Evolutionary conservation across 1,140 invertebrate species (phyloP), one percentile per base, ranked within the genome.

Genomic region (Drosophila pseudoobscura): DNA sequence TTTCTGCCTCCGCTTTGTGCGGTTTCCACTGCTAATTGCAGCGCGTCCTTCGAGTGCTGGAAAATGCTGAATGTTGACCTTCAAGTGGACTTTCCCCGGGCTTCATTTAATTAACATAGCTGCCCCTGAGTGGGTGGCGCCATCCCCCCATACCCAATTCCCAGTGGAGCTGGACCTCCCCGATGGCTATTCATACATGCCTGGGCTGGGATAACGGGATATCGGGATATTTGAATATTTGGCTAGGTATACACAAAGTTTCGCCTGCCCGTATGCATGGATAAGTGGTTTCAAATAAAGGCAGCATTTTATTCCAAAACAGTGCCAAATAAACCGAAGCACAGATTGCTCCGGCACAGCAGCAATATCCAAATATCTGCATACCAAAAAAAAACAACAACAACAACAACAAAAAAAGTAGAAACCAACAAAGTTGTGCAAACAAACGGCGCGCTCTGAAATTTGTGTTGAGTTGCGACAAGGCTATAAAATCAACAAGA

Each of bases 1-100:
- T n/a, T n/a, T 85, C 74, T 77, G 49, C 9, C 61, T 77, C 60
- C 9, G 31, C 71, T 85, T 78, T 74, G 50, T 64, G 82, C 43
- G 80, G 80, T 78, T 87, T 77, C 68, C 68, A 47, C 62, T 29
- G 52, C 64, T 85, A 85, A 85, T 85, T 87, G 82, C 82, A 75
- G 47, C 46, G 24, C 31, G 49, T 45, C 15, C 20, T 64, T 56
- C 57, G 77, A 82, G 62, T 78, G 55, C 74, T 82, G 74, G 43
- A 65, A 77, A 69, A 49, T 49, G 46, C 56, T 53, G 56, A 73
- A 62, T 69, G 65, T 77, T 87, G 82, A 87, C 82, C 82, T 87
- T 88, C 78, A 82, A 88, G 78, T 83, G 49, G 66, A 69, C 70
- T 82, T 66, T 64, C 22, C 56, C 56, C 47, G 41, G 63, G 65